These are phyloP conservation scores for Sebastes cheni DNA, from an alignment of 2,797 vertebrate genomes.

Conservation along the genomic window DNA sequence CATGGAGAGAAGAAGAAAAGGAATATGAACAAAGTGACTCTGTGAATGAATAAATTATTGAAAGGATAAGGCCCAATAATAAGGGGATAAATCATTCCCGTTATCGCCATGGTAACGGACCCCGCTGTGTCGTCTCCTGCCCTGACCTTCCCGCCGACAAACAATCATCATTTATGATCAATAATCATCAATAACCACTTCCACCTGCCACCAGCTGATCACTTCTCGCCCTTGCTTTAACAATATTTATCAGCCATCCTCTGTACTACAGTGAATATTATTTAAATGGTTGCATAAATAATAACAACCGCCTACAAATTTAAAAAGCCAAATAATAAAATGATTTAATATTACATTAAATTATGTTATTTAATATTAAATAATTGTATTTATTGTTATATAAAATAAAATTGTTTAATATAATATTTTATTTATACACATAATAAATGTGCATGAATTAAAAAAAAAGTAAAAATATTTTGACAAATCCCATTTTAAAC, in stretches of 20 bases:
- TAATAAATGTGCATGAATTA: neutral
- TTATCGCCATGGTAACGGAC: slow-evolving; percentile 67
- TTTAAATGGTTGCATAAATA: neutral
- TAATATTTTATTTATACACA: neutral
- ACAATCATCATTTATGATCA: slow-evolving; percentile 55
- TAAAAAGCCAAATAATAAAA: neutral
- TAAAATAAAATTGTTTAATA: neutral
- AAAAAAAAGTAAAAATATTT: too few relatives aligned
- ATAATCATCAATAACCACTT: slow-evolving; percentile 53
- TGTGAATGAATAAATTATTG: slow-evolving; percentile 67
- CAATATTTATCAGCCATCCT: neutral
- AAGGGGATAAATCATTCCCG: slow-evolving; percentile 51
- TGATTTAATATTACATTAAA: neutral
- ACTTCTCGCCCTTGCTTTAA: neutral
- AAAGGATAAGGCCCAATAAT: slow-evolving; percentile 57
- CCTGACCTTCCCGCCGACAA: slow-evolving; percentile 61
- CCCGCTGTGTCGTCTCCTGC: slow-evolving; percentile 48
- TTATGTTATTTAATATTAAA: neutral
- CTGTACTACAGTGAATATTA: neutral
- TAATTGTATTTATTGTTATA: too few relatives aligned
- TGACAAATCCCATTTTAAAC: too few relatives aligned
- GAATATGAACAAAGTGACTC: slow-evolving; percentile 62
- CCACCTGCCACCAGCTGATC: slow-evolving; percentile 19
- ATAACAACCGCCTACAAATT: neutral
- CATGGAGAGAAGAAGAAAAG: neutral